Conservation (phyloP, 2,888 invertebrate species). For the Pammene fasciana region DNA sequence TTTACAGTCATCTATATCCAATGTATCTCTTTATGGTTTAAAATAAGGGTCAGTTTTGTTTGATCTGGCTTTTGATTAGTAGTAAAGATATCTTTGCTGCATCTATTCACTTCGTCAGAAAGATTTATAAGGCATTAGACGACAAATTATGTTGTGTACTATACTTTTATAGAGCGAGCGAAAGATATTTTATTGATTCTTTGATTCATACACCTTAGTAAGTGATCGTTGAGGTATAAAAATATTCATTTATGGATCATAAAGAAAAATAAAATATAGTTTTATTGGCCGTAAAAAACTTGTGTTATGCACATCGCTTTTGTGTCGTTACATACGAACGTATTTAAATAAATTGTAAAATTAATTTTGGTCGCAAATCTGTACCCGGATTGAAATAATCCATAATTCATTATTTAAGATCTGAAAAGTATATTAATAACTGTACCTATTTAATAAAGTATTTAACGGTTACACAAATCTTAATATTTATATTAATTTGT, state of each 20-base stretch:
- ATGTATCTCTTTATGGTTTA: background rate
- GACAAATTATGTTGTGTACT: slow-evolving; percentile 56
- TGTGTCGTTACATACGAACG: background rate
- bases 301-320: background rate
- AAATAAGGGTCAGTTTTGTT: background rate
- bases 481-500: too few species aligned
- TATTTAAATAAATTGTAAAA: background rate
- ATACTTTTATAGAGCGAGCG: slow-evolving; percentile 52
- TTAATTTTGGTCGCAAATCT: too few species aligned
- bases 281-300: slow-evolving; percentile 27
- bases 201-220: slow-evolving; percentile 44
- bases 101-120: slow-evolving; percentile 55
- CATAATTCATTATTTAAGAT: too few species aligned
- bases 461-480: too few species aligned
- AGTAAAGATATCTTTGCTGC: background rate
- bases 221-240: slow-evolving; percentile 46
- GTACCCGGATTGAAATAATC: too few species aligned
- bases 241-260: slow-evolving; percentile 37
- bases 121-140: slow-evolving; percentile 65
- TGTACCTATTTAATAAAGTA: too few species aligned
- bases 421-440: too few species aligned
- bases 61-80: background rate
- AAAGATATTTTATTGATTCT: slow-evolving; percentile 52
- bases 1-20: slow-evolving; percentile 10
- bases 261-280: slow-evolving; percentile 29